Conservation (phyloP, 2,113 vertebrate genomes). For the Haliaeetus leucogaster region DNA sequence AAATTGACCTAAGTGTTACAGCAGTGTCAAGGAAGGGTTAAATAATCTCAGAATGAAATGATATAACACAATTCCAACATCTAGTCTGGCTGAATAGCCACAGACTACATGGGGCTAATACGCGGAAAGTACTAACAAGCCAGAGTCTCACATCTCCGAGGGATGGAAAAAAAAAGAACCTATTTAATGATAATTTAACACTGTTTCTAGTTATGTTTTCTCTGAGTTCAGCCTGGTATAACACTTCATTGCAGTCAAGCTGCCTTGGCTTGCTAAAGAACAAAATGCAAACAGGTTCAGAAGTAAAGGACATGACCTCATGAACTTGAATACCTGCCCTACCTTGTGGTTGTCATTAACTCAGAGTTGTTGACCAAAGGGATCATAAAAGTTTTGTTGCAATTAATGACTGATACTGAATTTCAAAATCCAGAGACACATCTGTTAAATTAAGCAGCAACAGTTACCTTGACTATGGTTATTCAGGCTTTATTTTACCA, state of each 20-base stretch:
- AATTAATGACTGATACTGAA: background rate
- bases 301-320: background rate
- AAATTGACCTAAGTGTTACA: background rate
- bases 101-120: background rate
- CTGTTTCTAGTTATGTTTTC: background rate
- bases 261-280: background rate
- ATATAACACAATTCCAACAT: background rate
- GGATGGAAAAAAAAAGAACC: background rate
- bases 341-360: background rate
- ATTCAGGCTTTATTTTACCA: background rate
- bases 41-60: background rate
- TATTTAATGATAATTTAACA: background rate
- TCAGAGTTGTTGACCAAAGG: background rate
- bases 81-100: background rate
- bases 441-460: background rate
- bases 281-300: background rate
- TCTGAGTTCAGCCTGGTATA: background rate
- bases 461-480: background rate
- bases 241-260: background rate
- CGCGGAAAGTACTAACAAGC: background rate
- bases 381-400: background rate
- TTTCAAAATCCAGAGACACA: background rate
- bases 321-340: background rate
- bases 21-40: background rate
- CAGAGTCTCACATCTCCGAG: background rate